These are phyloP conservation scores for Diploptera punctata DNA, from an alignment of 2,888 invertebrate species.

Conservation along the genomic window DNA sequence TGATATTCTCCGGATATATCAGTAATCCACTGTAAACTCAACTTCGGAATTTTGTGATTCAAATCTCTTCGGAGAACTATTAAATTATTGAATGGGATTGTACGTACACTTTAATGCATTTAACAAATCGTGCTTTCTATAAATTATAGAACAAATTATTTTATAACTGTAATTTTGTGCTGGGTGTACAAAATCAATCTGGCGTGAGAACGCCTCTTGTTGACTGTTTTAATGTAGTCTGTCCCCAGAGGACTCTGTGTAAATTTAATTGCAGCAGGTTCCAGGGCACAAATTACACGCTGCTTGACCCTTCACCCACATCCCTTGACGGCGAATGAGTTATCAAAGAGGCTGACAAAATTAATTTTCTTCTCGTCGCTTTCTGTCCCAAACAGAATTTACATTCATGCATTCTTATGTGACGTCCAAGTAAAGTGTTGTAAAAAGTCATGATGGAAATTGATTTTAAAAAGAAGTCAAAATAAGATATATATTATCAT, in stretches of 20 bases:
- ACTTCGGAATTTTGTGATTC: no score
- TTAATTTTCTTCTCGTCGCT: constrained; percentile 11
- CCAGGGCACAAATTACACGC: constrained; percentile 5
- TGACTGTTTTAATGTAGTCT: neutral
- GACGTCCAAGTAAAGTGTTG: neutral
- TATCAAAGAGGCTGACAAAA: constrained; percentile 2
- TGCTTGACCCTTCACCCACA: constrained; percentile 4
- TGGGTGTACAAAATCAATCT: no score
- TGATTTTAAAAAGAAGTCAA: neutral
- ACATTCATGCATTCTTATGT: neutral
- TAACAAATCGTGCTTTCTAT: no score
- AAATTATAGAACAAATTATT: no score
- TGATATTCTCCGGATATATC: no score
- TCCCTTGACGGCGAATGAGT: neutral
- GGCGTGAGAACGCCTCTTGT: no score
- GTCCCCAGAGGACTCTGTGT: neutral
- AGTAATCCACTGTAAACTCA: no score
- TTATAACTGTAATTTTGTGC: no score
- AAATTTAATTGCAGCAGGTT: constrained; percentile 9
- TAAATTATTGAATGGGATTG: no score
- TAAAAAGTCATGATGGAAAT: neutral
- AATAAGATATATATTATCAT: no score
- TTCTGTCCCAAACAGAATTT: neutral
- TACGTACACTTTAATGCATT: no score
- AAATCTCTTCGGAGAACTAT: no score